Base-by-base conservation (phyloP, 2,797 vertebrate species). In the Amniataba percoides region DNA sequence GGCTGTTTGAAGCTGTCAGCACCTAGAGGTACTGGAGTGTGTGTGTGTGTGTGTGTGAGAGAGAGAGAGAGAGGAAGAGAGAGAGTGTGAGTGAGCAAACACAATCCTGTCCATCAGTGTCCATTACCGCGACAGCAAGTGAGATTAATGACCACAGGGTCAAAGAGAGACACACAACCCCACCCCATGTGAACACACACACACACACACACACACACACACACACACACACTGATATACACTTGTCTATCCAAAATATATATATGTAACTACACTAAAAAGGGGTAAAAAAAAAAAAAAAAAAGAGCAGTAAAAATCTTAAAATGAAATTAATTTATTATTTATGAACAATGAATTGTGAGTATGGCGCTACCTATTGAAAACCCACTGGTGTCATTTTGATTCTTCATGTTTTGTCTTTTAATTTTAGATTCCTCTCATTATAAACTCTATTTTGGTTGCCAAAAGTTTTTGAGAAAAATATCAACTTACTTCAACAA, bases 51-150 rank as follows among this genome's bases (percentile, higher is more conserved):
- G 65, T 78, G 67, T 75, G 80, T 70, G 70, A 81, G 73, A 78
- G 77, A 2, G 27, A 27, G 27, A 27, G 27, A 31, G 27, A 77
- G 88, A 71, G 87, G 76, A 82, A 86, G 89, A 52, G 82, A 89
- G 88, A 31, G 27, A 77, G 88, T 71, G 87, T 78, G 83, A 86
- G 89, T 55, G 82, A 89, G 88, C 79, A 91, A 90, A 92, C 86
- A 88, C 88, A 86, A 76, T 82, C 80, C 90, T 91, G 92, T 92
- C 93, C 90, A 93, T 94, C 92, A 94, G 87, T 91, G 89, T 94
- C 93, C 88, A 96, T 96, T 95, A 94, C 71, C 81, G 84, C 94
- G 95, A 95, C 95, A 94, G 89, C 91, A 90, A 94, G 91, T 94
- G 93, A 94, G 93, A 94, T 93, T 95, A 95, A 96, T 95, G 93